Base-by-base conservation (phyloP, 2,797 vertebrate genomes). In the Bovichtus diacanthus region DNA sequence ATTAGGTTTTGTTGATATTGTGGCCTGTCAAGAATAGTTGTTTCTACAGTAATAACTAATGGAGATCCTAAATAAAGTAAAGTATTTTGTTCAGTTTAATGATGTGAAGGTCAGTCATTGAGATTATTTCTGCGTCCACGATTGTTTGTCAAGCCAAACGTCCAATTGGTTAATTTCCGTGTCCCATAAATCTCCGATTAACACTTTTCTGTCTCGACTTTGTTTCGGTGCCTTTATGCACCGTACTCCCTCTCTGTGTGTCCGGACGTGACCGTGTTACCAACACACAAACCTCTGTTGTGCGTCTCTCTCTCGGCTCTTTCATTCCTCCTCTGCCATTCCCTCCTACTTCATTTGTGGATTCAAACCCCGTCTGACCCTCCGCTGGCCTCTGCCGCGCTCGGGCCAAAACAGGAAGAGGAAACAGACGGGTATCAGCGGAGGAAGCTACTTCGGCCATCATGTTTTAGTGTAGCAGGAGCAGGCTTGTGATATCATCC, bases 381-480 rank as follows among this genome's bases (percentile, higher is more conserved):
- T 86, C 60, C 5, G 44, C 67, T 68, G 83, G 88, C 88, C 88
- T 84, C 81, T 39, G 74, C 76, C 34, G 44, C 4, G 21, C 69
- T 46, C 70, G 1, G 82, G 76, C 82, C 88, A 91, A 84, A 90
- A 92, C 91, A 93, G 93, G 92, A 94, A 94, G 80, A 92, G 94
- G 92, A 96, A 95, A 92, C 91, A 91, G 90, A 85, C 85, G 81
- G 88, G 83, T 81, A 91, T 91, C 90, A 70, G 78, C 5, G 76
- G 74, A 91, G 90, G 88, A 93, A 91, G 88, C 80, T 27, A 1
- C 74, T 25, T 23, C 31, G 34, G 60, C 76, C 76, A 60, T 56
- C 54, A 2, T 23, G 76, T 64, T 79, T 64, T 2, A 71, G 72
- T 2, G 23, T 3, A 34, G 66, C 50, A 3, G 55, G 8, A 25